Evolutionary conservation across 2,797 vertebrate species (phyloP), one percentile per base, ranked within the genome.

Genomic region (Pagetopsis macropterus): DNA sequence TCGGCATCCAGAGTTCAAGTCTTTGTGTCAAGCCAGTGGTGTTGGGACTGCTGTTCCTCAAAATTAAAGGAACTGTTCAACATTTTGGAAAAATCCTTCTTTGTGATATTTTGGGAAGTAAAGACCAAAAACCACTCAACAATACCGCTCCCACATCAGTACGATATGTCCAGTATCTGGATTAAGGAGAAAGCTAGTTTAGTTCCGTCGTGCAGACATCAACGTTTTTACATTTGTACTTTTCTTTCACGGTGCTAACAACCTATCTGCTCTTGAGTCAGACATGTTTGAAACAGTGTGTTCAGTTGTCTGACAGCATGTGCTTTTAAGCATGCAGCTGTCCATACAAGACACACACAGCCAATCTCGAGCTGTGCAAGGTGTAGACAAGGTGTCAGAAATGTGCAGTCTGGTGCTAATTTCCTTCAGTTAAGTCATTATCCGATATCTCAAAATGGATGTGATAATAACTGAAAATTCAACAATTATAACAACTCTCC

Each of bases 311-410:
- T 64, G 55, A 54, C 40, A 65, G 46, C 33, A 40, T 46, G 31
- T 37, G 37, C 48, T 46, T 69, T 48, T 31, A 55, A 64, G 21
- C 52, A 48, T 23, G 12, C 27, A 56, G 44, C 48, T 52, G 50
- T 55, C 23, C n/a, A 37, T 15, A 55, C 14, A 23, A 49, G 40
- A 65, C 41, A 40, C 43, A 41, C 27, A 15, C 15, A 23, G 21
- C 27, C 63, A 16, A 65, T 58, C 54, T 19, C 66, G 67, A 62
- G 19, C 58, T 46, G 17, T 70, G 13, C 16, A 52, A 65, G 11
- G 15, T 71, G 9, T 23, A 46, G 51, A 50, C 17, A 66, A 60
- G 4, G 37, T 40, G 12, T 21, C 12, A 49, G 19, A 43, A 78
- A 68, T 19, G 21, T 45, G 48, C 23, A 58, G 48, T 44, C 21